Percentiles rank a stretch among this genome's conserved stretches.
phyloP scores from a whole-genome alignment of 2,888 invertebrate species.

The Lycaena phlaeas region DNA sequence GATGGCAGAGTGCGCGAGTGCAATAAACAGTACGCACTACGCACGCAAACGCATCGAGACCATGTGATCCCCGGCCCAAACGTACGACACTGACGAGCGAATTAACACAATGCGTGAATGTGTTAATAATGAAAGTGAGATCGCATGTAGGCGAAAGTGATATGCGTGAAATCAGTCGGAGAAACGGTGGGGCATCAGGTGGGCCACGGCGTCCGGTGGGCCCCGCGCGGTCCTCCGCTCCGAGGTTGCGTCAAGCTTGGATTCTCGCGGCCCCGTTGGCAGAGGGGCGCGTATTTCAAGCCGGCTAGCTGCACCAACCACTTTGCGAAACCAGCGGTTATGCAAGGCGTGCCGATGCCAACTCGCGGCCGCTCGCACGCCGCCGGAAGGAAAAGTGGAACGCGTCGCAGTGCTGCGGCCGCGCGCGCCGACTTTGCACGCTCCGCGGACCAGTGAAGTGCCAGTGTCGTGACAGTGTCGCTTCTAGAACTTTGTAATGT shows the following conservation, averaged over 20 bases:
- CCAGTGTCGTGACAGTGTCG: constrained; percentile 68
- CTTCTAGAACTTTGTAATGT: constrained; percentile 62
- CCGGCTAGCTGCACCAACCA: constrained; percentile 61
- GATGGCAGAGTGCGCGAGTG: constrained; percentile 16
- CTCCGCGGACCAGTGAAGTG: constrained; percentile 61
- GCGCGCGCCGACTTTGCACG: constrained; percentile 66
- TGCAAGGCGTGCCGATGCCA: constrained; percentile 71
- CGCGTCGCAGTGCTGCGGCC: constrained; percentile 65
- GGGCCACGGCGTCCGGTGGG: constrained; percentile 20
- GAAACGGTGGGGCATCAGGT: constrained; percentile 44
- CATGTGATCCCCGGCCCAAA: neutral
- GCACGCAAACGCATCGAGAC: neutral
- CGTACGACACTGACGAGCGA: constrained; percentile 9
- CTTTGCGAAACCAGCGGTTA: constrained; percentile 71
- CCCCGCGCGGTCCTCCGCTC: too few relatives aligned
- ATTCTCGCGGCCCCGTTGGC: constrained; percentile 45
- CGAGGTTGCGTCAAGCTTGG: constrained; percentile 15
- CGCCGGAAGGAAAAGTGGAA: constrained; percentile 72
- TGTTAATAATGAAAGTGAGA: constrained; percentile 51
- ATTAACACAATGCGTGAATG: constrained; percentile 35
- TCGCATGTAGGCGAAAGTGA: constrained; percentile 56
- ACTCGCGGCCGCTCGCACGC: constrained; percentile 55
- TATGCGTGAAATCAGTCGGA: constrained; percentile 50
- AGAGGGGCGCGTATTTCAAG: constrained; percentile 63
- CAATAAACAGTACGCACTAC: neutral